Percentiles rank a stretch among this genome's conserved stretches.
These are phyloP conservation scores for Dolichopus griseipennis DNA, from an alignment of 2,888 invertebrate genomes.

Conservation along the genomic window DNA sequence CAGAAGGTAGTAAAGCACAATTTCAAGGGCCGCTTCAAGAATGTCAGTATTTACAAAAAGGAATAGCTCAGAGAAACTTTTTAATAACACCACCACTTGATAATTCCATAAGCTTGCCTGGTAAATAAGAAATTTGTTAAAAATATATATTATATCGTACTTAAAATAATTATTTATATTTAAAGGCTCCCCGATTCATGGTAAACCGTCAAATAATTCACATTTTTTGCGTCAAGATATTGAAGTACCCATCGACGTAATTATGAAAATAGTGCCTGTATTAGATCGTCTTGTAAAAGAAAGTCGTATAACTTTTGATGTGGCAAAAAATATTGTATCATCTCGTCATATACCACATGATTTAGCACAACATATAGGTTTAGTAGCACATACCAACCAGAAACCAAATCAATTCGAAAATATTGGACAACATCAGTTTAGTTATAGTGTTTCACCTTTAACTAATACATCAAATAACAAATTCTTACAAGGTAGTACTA, in stretches of 20 bases:
- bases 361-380: constrained; percentile 48
- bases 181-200: constrained; percentile 55
- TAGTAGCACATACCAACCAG: constrained; percentile 47
- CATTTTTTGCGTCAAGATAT: constrained; percentile 37
- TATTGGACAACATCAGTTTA: constrained; percentile 37
- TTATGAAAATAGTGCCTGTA: constrained; percentile 44
- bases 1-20: constrained; percentile 55
- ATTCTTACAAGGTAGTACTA: constrained; percentile 14
- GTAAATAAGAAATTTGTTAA: constrained; percentile 27
- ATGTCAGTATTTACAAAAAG: constrained; percentile 64
- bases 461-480: constrained; percentile 20
- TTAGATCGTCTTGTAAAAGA: constrained; percentile 44
- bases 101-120: constrained; percentile 44
- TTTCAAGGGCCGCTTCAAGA: constrained; percentile 64
- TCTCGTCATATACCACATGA: constrained; percentile 46
- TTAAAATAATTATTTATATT: constrained; percentile 15
- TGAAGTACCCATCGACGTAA: constrained; percentile 45
- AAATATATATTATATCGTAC: neutral
- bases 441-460: constrained; percentile 38
- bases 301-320: constrained; percentile 40
- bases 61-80: constrained; percentile 42
- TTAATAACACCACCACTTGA: constrained; percentile 43
- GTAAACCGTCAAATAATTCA: constrained; percentile 31
- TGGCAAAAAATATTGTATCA: constrained; percentile 43
- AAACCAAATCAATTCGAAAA: constrained; percentile 36